Conservation (phyloP, 1,140 invertebrate genomes). For the Sarcophaga bullata region DNA sequence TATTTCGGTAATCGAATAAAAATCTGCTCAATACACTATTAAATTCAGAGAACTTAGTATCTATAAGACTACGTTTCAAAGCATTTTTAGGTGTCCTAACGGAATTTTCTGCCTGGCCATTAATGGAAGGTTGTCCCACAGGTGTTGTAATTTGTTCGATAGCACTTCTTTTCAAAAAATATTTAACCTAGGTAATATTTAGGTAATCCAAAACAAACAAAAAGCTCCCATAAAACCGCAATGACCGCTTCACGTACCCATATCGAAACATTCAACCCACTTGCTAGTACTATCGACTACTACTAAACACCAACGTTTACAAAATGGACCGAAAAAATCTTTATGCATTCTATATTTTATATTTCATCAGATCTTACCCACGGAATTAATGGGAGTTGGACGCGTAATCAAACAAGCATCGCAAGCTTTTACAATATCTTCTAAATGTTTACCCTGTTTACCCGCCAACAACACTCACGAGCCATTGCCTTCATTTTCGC, state of each 20-base stretch:
- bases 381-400: neutral
- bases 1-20: no score
- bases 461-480: conserved; percentile 62
- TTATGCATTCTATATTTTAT: conserved; percentile 11
- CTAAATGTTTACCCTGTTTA: neutral
- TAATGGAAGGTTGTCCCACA: conserved; percentile 58
- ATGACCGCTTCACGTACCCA: conserved; percentile 29
- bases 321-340: conserved; percentile 38
- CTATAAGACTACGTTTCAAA: conserved; percentile 66
- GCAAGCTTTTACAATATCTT: neutral
- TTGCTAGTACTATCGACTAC: conserved; percentile 30
- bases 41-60: conserved; percentile 77
- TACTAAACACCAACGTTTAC: conserved; percentile 34
- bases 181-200: conserved; percentile 43
- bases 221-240: conserved; percentile 40
- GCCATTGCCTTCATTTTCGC: conserved; percentile 62
- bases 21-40: conserved; percentile 68
- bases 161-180: conserved; percentile 44
- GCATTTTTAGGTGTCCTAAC: conserved; percentile 49
- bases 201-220: conserved; percentile 48
- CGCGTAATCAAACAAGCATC: neutral
- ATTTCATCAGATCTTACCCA: neutral
- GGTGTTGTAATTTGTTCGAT: conserved; percentile 54
- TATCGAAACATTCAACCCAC: conserved; percentile 24
- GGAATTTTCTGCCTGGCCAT: conserved; percentile 59